A percentile compares a stretch with the other conserved stretches of the same genome.
Conservation (phyloP, 1,140 invertebrate genomes). For the Brachionus sp. region DNA sequence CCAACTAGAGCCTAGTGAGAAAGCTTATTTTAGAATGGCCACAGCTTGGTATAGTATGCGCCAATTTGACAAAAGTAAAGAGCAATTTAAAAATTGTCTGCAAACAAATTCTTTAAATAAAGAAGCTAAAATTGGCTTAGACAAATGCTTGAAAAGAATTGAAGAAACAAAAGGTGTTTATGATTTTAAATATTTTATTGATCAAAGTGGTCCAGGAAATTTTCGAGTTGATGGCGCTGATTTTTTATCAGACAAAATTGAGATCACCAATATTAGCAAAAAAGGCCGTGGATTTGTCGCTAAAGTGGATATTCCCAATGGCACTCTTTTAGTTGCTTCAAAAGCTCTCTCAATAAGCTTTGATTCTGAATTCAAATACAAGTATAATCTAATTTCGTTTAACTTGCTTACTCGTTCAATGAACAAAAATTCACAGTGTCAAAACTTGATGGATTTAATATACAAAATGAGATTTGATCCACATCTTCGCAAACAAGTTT, state of each 20-base stretch:
- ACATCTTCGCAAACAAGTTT: background rate
- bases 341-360: slow-evolving; percentile 38
- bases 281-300: slow-evolving; percentile 7
- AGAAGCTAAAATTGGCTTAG: background rate
- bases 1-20: background rate
- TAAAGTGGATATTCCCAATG: background rate
- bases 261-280: background rate
- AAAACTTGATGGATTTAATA: slow-evolving; percentile 27
- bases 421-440: background rate
- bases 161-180: background rate
- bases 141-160: slow-evolving; percentile 12
- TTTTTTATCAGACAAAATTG: slow-evolving; percentile 5
- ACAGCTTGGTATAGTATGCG: background rate
- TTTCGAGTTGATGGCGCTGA: slow-evolving; percentile 21
- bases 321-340: slow-evolving; percentile 24
- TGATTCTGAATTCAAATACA: background rate
- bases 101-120: background rate
- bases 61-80: background rate
- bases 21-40: slow-evolving; percentile 25
- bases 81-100: slow-evolving; percentile 11
- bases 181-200: slow-evolving; percentile 5
- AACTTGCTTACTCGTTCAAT: background rate
- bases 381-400: background rate
- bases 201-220: background rate
- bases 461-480: slow-evolving; percentile 27